Conservation (phyloP, 92 coral and sea anemone species). For the Phenganax marumi region DNA sequence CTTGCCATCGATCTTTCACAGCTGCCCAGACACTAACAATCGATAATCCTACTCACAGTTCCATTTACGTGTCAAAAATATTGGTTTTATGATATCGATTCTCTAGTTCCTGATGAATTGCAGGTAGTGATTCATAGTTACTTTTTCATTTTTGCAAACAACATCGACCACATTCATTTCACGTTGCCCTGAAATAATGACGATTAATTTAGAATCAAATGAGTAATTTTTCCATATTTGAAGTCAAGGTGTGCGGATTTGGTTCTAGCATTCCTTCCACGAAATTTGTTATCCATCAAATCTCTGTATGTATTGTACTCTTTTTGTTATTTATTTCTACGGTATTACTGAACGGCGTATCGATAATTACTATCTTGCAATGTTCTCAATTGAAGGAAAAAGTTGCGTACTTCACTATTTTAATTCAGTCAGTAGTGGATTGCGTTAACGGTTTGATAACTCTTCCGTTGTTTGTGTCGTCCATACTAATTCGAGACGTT, state of each 20-base stretch:
- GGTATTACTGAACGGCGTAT: neutral
- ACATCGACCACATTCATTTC: too few species aligned
- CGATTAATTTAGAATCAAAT: neutral
- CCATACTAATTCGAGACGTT: neutral
- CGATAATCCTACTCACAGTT: too few species aligned
- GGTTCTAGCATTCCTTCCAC: neutral
- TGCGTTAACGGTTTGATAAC: neutral
- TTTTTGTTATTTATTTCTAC: neutral
- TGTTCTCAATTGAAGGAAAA: conserved; percentile 1
- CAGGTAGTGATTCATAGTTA: too few species aligned
- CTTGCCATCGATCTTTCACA: too few species aligned
- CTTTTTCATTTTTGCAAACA: too few species aligned
- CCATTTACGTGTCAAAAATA: too few species aligned
- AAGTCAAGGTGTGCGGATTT: neutral
- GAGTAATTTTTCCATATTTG: neutral
- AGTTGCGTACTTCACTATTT: neutral
- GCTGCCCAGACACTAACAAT: too few species aligned
- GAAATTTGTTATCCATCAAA: neutral
- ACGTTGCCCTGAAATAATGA: too few species aligned
- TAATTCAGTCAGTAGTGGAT: neutral
- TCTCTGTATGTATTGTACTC: neutral
- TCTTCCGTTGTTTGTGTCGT: neutral
- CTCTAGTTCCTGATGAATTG: too few species aligned
- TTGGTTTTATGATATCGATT: too few species aligned
- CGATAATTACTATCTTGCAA: neutral